phyloP scores from a whole-genome alignment of 2,113 vertebrate species.

The Ophiodon elongatus region DNA sequence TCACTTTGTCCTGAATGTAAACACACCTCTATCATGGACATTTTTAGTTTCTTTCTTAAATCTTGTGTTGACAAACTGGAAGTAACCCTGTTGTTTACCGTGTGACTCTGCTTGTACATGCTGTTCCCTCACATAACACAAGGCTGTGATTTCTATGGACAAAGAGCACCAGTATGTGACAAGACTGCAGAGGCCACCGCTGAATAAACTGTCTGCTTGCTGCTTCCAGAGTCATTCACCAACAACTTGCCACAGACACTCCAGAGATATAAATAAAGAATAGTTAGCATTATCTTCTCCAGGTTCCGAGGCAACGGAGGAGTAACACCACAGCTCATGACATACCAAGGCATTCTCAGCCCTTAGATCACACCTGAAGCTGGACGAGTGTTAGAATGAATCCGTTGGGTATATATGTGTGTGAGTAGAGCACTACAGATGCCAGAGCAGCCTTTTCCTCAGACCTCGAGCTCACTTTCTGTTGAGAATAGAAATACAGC shows the following conservation, averaged over 20 bases:
- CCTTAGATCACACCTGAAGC: slow-evolving; percentile 61
- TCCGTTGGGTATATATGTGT: slow-evolving; percentile 67
- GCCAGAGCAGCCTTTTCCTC: slow-evolving; percentile 42
- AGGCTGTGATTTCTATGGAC: slow-evolving; percentile 65
- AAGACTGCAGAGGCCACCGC: slow-evolving; percentile 71
- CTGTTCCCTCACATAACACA: slow-evolving; percentile 59
- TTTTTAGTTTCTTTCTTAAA: neutral
- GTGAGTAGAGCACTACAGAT: slow-evolving; percentile 30
- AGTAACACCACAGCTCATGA: slow-evolving; percentile 52
- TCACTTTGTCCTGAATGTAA: slow-evolving; percentile 23
- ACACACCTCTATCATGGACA: neutral
- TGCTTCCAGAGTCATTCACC: slow-evolving; percentile 68
- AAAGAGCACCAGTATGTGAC: slow-evolving; percentile 79
- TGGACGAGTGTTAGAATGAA: slow-evolving; percentile 63
- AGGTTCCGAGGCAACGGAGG: slow-evolving; percentile 63
- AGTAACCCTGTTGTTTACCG: slow-evolving; percentile 55
- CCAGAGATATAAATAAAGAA: slow-evolving; percentile 79
- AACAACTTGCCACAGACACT: slow-evolving; percentile 78
- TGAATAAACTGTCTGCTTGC: slow-evolving; percentile 62
- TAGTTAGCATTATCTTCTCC: slow-evolving; percentile 63
- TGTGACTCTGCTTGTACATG: slow-evolving; percentile 37
- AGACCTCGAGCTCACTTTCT: slow-evolving; percentile 40
- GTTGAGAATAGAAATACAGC: slow-evolving; percentile 44
- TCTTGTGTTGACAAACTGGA: slow-evolving; percentile 6
- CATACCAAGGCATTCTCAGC: slow-evolving; percentile 55